Evolutionary conservation across 2,797 vertebrate species (phyloP).

Genomic region (Kryptopterus vitreolus): DNA sequence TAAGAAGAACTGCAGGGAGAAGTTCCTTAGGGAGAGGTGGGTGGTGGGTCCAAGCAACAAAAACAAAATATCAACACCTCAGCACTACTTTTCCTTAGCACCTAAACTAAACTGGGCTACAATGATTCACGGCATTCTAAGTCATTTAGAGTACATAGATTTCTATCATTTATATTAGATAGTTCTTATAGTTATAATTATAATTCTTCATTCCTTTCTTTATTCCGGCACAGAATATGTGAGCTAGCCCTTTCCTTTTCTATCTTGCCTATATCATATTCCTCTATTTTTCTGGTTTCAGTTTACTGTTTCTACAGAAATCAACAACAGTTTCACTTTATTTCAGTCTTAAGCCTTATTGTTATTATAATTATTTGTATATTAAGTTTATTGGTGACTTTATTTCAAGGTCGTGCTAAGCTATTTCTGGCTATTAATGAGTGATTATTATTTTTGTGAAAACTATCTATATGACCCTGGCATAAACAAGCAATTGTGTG

Average conservation of each 20-base stretch:
- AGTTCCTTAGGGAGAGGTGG: slow-evolving; percentile 22
- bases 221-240: not conserved
- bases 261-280: not conserved
- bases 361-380: not conserved
- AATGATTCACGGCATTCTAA: not conserved
- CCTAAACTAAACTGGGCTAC: not conserved
- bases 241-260: not conserved
- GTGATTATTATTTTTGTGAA: too few species aligned
- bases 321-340: slow-evolving; percentile 55
- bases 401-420: not conserved
- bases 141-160: not conserved
- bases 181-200: too few species aligned
- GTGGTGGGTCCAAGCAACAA: slow-evolving; percentile 45
- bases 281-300: not conserved
- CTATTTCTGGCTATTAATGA: not conserved
- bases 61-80: slow-evolving; percentile 43
- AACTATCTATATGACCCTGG: not conserved
- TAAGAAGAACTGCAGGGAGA: slow-evolving; percentile 29
- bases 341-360: slow-evolving; percentile 47
- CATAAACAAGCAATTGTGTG: not conserved
- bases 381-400: not conserved
- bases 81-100: slow-evolving; percentile 9
- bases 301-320: not conserved
- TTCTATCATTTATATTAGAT: not conserved
- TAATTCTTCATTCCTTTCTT: not conserved